Conservation (phyloP, 2,888 invertebrate species). For the Cynaeus angustus region DNA sequence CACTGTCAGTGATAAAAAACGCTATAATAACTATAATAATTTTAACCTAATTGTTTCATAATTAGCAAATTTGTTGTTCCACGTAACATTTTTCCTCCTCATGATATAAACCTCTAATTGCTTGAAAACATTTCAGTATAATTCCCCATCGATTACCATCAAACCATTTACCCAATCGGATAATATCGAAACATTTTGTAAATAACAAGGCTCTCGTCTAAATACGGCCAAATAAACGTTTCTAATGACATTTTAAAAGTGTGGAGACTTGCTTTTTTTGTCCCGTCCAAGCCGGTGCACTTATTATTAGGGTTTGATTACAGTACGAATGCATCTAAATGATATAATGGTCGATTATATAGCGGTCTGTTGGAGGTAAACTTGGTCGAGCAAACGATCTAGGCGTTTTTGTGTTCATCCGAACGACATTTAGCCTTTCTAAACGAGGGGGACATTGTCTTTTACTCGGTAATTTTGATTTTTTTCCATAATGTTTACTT, state of each 20-base stretch:
- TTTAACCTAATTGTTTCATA: no score
- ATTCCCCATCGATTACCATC: slow-evolving; percentile 38
- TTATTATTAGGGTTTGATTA: slow-evolving; percentile 59
- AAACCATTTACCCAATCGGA: slow-evolving; percentile 24
- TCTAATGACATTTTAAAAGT: slow-evolving; percentile 65
- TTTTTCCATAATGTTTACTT: slow-evolving; percentile 32
- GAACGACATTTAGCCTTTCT: slow-evolving; percentile 40
- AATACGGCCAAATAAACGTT: slow-evolving; percentile 57
- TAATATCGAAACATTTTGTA: slow-evolving; percentile 51
- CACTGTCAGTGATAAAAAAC: no score
- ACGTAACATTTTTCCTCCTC: no score
- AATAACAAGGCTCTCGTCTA: slow-evolving; percentile 56
- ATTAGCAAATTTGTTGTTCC: no score
- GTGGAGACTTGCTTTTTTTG: slow-evolving; percentile 58
- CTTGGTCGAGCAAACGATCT: slow-evolving; percentile 26
- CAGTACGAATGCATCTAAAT: slow-evolving; percentile 56
- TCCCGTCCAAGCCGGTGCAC: slow-evolving; percentile 46
- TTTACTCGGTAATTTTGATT: slow-evolving; percentile 35
- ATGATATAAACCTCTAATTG: no score
- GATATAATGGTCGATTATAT: slow-evolving; percentile 56
- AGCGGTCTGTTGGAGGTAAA: slow-evolving; percentile 44
- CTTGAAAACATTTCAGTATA: background rate
- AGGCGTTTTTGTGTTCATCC: slow-evolving; percentile 39
- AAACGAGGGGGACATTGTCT: slow-evolving; percentile 39
- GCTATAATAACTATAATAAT: no score